Base-by-base conservation (phyloP, 2,797 vertebrate species). In the Rhadinocentrus ornatus region DNA sequence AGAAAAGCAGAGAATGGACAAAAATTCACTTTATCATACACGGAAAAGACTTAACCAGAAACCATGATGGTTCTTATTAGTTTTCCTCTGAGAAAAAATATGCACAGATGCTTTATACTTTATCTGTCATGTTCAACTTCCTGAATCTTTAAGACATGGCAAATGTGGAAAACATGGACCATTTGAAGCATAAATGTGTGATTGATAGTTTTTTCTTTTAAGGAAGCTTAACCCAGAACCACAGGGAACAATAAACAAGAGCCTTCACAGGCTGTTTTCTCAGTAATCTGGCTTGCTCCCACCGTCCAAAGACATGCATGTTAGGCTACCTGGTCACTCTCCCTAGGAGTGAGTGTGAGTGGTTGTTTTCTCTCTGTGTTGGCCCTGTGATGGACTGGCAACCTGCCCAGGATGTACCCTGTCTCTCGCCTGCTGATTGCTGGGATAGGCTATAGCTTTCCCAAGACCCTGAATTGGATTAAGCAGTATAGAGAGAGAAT, bases 61-160 rank as follows among this genome's bases (percentile, higher is more conserved):
- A 44, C 44, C 24, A 62, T 55, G 24, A 56, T 78, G 77, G 8
- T 69, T 80, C 69, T 29, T 53, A 78, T 80, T 84, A 81, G 53
- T 65, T 48, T 32, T 75, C 62, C 82, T 77, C 75, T 75, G 57
- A 77, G 12, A 77, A 72, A 82, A 67, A 83, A 76, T 3, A 69
- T 60, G 34, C 59, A 74, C 79, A 86, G 82, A 81, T 72, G 67
- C 64, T 60, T 69, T 22, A 46, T 39, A 22, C 60, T 82, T 54
- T 31, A 61, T 54, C 62, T 72, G 79, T 39, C 82, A 73, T 73
- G 73, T 80, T 41, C 56, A 34, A 78, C 80, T 80, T 75, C 62
- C 80, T 31, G 15, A 29, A 55, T 31, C 27, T 55, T 10, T 29
- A 3, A 29, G 53, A 55, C 31, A 15, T 55, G 46, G n/a, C 9